These are phyloP conservation scores for Melanostigma gelatinosum DNA, from an alignment of 2,113 vertebrate species.

Conservation along the genomic window DNA sequence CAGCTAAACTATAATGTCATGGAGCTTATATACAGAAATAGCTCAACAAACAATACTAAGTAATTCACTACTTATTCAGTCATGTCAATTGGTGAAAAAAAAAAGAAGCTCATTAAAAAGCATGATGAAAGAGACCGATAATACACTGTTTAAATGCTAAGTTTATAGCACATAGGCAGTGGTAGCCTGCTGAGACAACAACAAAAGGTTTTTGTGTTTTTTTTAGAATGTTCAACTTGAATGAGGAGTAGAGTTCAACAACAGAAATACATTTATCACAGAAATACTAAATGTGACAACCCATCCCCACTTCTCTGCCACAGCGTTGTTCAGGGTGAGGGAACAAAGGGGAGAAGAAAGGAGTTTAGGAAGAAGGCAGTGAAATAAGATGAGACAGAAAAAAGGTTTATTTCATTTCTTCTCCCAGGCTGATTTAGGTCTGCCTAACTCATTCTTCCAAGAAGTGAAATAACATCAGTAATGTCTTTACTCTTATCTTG, in stretches of 20 bases:
- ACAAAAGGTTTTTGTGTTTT: conserved; percentile 4
- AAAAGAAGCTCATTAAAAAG: neutral
- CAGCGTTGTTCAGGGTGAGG: conserved; percentile 34
- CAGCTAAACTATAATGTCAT: neutral
- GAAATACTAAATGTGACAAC: conserved; percentile 36
- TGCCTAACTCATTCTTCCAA: conserved; percentile 65
- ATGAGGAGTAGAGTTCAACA: conserved; percentile 31
- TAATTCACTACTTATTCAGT: neutral
- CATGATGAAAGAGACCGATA: conserved; percentile 4
- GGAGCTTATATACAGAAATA: neutral
- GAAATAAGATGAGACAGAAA: conserved; percentile 3
- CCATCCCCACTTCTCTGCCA: conserved; percentile 1
- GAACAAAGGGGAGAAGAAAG: conserved; percentile 19
- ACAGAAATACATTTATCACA: conserved; percentile 46
- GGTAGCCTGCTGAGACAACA: neutral
- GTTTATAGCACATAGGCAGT: neutral
- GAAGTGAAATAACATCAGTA: conserved; percentile 75
- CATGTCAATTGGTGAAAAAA: neutral
- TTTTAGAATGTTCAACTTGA: conserved; percentile 30
- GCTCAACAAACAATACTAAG: neutral
- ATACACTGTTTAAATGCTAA: neutral
- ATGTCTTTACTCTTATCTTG: conserved; percentile 66
- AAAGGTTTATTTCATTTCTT: conserved; percentile 43
- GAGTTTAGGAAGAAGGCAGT: conserved; percentile 16
- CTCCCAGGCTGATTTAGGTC: conserved; percentile 55